A percentile compares a stretch with the other conserved stretches of the same genome.
phyloP scores from a whole-genome alignment of 2,797 vertebrate genomes.

The Anisognathus igniventris region DNA sequence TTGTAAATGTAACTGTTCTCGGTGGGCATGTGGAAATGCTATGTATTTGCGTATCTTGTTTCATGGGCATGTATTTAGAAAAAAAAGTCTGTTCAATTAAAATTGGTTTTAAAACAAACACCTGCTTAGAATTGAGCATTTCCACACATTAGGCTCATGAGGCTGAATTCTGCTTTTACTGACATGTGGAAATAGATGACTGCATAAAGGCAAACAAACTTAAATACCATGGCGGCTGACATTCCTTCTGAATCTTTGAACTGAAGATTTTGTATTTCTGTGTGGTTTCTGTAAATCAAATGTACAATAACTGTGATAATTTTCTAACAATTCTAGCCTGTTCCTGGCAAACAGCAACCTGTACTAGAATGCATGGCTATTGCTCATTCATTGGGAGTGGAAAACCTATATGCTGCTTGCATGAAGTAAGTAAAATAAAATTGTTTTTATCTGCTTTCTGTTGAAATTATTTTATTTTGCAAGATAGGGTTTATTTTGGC shows the following conservation, averaged over 20 bases:
- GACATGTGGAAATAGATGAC: background rate
- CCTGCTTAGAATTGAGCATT: background rate
- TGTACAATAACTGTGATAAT: background rate
- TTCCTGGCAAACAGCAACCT: slow-evolving; percentile 83
- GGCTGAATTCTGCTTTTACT: background rate
- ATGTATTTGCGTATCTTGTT: background rate
- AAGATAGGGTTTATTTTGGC: background rate
- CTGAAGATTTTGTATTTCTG: background rate
- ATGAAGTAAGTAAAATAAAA: slow-evolving; percentile 81
- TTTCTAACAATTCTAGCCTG: slow-evolving; percentile 75
- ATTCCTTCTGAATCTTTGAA: background rate
- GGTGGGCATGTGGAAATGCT: background rate
- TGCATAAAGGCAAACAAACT: background rate
- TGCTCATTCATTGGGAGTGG: slow-evolving; percentile 83
- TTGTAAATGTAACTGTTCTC: background rate
- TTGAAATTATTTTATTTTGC: slow-evolving; percentile 3
- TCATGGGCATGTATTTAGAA: background rate
- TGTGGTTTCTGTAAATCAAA: background rate
- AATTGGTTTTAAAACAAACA: background rate
- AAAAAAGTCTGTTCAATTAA: background rate
- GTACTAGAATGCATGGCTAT: slow-evolving; percentile 89
- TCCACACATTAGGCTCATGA: background rate
- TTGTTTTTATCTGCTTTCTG: background rate
- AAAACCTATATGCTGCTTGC: slow-evolving; percentile 84
- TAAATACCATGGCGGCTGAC: background rate